A percentile compares a stretch with the other conserved stretches of the same genome.
Evolutionary conservation across 2,888 invertebrate species (phyloP).

Genomic region (Gryllus longicercus): DNA sequence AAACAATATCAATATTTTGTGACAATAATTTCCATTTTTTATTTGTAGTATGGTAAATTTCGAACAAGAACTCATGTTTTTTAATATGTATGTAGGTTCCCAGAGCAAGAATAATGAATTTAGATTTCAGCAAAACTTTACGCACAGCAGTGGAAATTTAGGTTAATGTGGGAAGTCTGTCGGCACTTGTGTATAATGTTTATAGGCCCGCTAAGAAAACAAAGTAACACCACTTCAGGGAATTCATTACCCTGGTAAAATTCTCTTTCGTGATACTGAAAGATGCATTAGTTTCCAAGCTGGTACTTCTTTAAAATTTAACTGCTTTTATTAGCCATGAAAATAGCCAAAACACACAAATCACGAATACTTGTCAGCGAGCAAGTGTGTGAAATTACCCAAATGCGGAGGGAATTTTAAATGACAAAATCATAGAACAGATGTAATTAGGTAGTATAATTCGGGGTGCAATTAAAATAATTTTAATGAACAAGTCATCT

Average conservation of each 20-base stretch:
- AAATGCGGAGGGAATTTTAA: constrained; percentile 17
- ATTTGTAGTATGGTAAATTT: too few species aligned
- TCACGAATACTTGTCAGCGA: neutral
- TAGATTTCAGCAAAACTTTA: too few species aligned
- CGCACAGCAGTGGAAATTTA: too few species aligned
- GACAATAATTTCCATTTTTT: too few species aligned
- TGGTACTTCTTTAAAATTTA: neutral
- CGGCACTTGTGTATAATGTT: too few species aligned
- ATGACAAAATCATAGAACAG: constrained; percentile 7
- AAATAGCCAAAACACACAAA: constrained; percentile 6
- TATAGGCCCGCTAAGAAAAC: too few species aligned
- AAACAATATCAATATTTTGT: too few species aligned
- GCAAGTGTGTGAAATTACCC: constrained; percentile 1
- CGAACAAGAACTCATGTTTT: too few species aligned
- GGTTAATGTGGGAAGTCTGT: too few species aligned
- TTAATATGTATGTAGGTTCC: too few species aligned
- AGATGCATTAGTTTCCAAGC: neutral
- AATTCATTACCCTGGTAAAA: neutral
- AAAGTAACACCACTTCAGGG: neutral
- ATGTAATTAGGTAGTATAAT: constrained; percentile 17
- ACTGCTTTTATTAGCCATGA: neutral
- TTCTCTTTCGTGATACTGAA: neutral
- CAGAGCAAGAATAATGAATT: too few species aligned
- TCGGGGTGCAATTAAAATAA: neutral
- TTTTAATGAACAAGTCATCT: constrained; percentile 11